Evolutionary conservation across 2,113 vertebrate genomes (phyloP).

Genomic region (Sceloporus undulatus): DNA sequence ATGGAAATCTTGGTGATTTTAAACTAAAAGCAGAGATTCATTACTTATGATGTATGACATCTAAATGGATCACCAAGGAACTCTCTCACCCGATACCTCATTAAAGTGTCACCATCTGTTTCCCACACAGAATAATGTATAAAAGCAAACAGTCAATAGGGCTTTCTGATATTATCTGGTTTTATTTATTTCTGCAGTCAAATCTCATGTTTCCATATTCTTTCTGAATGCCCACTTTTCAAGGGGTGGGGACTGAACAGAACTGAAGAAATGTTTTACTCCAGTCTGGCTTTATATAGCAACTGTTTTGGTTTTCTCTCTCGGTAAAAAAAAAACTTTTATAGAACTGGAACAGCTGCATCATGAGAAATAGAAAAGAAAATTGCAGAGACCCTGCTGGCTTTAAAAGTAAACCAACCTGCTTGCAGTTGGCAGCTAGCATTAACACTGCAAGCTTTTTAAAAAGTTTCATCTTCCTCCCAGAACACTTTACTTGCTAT

Average conservation of each 20-base stretch:
- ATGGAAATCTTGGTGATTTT: background rate
- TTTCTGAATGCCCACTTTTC: background rate
- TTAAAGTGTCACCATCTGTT: constrained; percentile 13
- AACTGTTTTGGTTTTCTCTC: background rate
- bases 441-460: constrained; percentile 13
- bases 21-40: background rate
- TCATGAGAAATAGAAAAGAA: constrained; percentile 46
- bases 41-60: constrained; percentile 15
- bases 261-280: background rate
- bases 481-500: background rate
- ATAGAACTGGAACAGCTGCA: constrained; percentile 9
- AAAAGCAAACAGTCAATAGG: constrained; percentile 5
- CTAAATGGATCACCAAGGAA: background rate
- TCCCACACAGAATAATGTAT: background rate
- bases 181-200: constrained; percentile 7
- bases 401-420: constrained; percentile 45
- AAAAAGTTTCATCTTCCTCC: constrained; percentile 3
- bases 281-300: background rate
- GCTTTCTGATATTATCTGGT: background rate
- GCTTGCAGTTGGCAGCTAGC: constrained; percentile 18
- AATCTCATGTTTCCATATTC: constrained; percentile 28
- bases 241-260: background rate
- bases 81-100: background rate
- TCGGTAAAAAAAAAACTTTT: background rate
- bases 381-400: constrained; percentile 27